These are phyloP conservation scores for Mus minutoides DNA, from an alignment of 2,797 vertebrate genomes.

Conservation along the genomic window DNA sequence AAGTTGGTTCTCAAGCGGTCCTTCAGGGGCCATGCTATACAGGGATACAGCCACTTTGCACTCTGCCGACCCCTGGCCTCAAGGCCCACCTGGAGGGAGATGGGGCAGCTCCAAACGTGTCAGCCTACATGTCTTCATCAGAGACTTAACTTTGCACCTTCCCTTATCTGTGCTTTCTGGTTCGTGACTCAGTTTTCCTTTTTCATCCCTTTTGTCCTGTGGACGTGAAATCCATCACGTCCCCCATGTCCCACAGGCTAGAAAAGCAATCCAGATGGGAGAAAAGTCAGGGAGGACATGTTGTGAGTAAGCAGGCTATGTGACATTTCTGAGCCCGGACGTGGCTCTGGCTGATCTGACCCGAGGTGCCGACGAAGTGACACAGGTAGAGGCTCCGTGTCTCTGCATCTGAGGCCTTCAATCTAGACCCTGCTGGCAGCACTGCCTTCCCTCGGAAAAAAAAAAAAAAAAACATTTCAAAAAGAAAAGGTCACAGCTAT, in stretches of 20 bases:
- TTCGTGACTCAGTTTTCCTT: background rate
- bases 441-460: conserved; percentile 9
- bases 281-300: background rate
- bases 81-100: background rate
- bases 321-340: background rate
- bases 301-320: background rate
- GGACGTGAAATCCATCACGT: background rate
- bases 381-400: background rate
- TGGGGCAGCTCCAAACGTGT: background rate
- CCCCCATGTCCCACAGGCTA: background rate
- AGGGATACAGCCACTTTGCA: background rate
- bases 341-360: conserved; percentile 2
- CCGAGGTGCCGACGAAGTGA: background rate
- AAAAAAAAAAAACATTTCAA: conserved; percentile 57
- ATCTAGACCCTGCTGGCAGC: conserved; percentile 18
- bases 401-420: background rate
- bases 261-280: background rate
- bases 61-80: background rate
- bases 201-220: background rate
- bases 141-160: background rate
- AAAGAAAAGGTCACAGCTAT: conserved; percentile 71
- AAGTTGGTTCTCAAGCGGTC: background rate
- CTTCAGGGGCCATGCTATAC: accelerated
- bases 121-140: accelerated
- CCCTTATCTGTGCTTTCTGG: background rate